Evolutionary conservation across 2,113 vertebrate species (phyloP), one percentile per base, ranked within the genome.

Genomic region (Casuarius casuarius): DNA sequence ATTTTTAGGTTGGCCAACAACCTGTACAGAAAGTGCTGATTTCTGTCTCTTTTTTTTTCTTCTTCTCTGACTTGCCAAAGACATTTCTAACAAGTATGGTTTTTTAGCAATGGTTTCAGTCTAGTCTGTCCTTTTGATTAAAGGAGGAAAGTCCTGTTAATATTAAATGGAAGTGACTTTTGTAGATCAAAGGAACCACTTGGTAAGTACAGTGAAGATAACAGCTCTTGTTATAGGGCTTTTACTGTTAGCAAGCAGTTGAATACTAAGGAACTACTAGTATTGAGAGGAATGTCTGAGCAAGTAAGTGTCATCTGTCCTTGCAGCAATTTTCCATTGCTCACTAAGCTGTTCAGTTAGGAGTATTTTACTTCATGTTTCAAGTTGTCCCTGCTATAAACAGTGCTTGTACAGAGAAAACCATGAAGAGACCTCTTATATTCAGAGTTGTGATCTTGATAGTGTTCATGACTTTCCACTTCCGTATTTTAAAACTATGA

Each of bases 81-180:
- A 65, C 21, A 33, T 62, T 17, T 26, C 7, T 5, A 33, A 52
- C 10, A 23, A 2, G 1, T 33, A 8, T 19, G 8, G 76, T 59
- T 52, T 75, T 26, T 17, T 5, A 31, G 67, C 75, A 48, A 26
- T 17, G 65, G 1, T 8, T 65, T 66, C 77, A 80, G n/a, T 61
- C 52, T 87, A 38, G 28, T 79, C 48, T 65, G 84, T 48, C 25
- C 74, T 89, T 89, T 58, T 29, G 67, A 3, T 11, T 85, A 61
- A 46, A 67, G 38, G 67, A 46, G 42, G 75, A 73, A 46, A 89
- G 61, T 76, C 33, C 29, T 76, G 2, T 46, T 87, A 38, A 9
- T 46, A 4, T 1, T 0, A 0, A 20, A 38, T 79, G 48, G 18
- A 12, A 25, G 44, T 15, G 38, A 28, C 76, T 8, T 9, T 68